Conservation (phyloP, 2,113 vertebrate genomes). For the Onychostoma macrolepis region DNA sequence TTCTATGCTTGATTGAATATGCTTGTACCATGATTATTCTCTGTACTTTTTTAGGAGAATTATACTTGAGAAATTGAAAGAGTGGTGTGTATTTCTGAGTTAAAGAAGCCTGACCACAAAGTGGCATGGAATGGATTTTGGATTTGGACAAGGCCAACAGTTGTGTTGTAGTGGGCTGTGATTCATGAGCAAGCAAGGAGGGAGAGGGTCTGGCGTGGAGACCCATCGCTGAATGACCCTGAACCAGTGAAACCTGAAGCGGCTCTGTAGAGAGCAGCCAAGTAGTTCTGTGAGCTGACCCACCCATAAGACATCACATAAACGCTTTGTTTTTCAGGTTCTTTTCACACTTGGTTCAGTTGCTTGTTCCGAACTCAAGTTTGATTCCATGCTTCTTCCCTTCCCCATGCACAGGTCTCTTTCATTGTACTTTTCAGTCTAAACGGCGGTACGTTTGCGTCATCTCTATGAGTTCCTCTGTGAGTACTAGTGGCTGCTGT, state of each 20-base stretch:
- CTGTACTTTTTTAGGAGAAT: not conserved
- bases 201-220: conserved; percentile 14
- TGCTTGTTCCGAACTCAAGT: not conserved
- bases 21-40: not conserved
- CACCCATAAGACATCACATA: not conserved
- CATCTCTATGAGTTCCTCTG: not conserved
- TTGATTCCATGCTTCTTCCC: not conserved
- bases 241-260: conserved; percentile 31
- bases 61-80: not conserved
- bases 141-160: not conserved
- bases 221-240: conserved; percentile 23
- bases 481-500: not conserved
- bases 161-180: conserved; percentile 9
- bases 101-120: not conserved
- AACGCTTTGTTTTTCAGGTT: not conserved
- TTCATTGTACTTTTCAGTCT: not conserved
- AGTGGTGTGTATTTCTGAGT: not conserved
- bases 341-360: not conserved
- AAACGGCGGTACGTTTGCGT: not conserved
- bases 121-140: not conserved
- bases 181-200: conserved; percentile 7
- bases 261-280: not conserved
- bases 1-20: not conserved
- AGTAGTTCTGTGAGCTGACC: conserved; percentile 30
- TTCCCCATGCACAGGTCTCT: not conserved